Base-by-base conservation (phyloP, 2,888 invertebrate genomes). In the Luperina nickerlii region DNA sequence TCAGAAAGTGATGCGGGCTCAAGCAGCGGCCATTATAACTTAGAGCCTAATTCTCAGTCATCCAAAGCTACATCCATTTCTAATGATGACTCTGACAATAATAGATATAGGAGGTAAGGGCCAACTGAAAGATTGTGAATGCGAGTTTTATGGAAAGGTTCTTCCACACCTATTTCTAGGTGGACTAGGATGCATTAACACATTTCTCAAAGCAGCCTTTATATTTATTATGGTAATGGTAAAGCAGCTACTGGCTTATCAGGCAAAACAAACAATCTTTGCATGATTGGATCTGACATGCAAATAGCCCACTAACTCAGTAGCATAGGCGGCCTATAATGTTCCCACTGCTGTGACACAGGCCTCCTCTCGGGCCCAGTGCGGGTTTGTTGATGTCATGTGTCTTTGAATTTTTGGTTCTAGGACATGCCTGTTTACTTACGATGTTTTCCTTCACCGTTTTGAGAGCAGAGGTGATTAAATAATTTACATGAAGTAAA, bases 11-110 rank as follows among this genome's bases (percentile, higher is more conserved):
- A 91, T 63, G 88, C 80, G 63, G 84, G 87, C 27, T 93, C 93
- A 74, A 92, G 89, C 65, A 92, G 90, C 86, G 93, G 91, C 4
- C 94, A 91, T 84, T 93, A 93, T 83, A 93, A 94, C 87, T 80
- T 93, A 62, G 90, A 89, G 74, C 85, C 89, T 32, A 91, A 92
- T 80, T 88, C 88, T 67, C 90, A 91, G 51, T 91, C 93, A 73
- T 94, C 95, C 18, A 93, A 93, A 51, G 93, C 93, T 74, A 91
- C 93, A 79, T 94, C 94, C 32, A 78, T 90, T 78, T 92, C 92
- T 54, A 92, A 92, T 90, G 91, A 92, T 74, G 90, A 90, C 57
- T 86, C 85, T 76, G 88, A 92, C 78, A 76, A 80, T n/a, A 83
- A 84, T 75, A 88, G 75, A 78, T 74, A 88, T 67, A 87, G 89